phyloP scores from a whole-genome alignment of 2,113 vertebrate genomes.

The Sylvietta virens region DNA sequence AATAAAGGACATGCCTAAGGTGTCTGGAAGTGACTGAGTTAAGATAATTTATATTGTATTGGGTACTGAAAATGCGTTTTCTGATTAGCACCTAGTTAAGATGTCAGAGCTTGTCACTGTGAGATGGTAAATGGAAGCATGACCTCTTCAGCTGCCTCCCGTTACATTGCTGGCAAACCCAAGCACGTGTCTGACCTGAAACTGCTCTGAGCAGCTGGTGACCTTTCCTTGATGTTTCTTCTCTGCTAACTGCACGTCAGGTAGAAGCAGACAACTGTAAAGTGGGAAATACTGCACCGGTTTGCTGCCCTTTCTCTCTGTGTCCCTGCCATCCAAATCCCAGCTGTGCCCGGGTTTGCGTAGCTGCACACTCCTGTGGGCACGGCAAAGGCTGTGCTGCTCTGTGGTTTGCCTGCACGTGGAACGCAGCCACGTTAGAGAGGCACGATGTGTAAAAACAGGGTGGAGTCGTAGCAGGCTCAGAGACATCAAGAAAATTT shows the following conservation, averaged over 20 bases:
- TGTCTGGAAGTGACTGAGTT: background rate
- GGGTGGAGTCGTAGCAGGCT: background rate
- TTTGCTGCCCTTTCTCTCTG: background rate
- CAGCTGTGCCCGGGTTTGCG: background rate
- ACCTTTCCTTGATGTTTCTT: slow-evolving; percentile 40
- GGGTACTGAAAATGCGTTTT: background rate
- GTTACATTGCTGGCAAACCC: background rate
- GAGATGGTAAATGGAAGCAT: background rate
- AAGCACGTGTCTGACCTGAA: background rate
- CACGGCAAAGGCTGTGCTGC: rapidly evolving
- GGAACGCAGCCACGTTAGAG: background rate
- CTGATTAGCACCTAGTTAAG: background rate
- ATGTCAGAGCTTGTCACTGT: background rate
- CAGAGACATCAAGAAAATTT: background rate
- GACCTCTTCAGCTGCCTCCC: background rate
- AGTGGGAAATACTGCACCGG: background rate
- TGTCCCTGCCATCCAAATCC: background rate
- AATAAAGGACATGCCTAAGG: background rate
- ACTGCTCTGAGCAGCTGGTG: slow-evolving; percentile 22
- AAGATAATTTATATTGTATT: background rate
- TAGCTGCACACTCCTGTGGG: background rate
- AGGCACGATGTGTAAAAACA: background rate
- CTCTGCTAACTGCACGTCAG: background rate
- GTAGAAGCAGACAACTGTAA: background rate
- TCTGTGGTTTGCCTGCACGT: background rate